phyloP scores from a whole-genome alignment of 2,797 vertebrate species.

The Gallinago stenura region DNA sequence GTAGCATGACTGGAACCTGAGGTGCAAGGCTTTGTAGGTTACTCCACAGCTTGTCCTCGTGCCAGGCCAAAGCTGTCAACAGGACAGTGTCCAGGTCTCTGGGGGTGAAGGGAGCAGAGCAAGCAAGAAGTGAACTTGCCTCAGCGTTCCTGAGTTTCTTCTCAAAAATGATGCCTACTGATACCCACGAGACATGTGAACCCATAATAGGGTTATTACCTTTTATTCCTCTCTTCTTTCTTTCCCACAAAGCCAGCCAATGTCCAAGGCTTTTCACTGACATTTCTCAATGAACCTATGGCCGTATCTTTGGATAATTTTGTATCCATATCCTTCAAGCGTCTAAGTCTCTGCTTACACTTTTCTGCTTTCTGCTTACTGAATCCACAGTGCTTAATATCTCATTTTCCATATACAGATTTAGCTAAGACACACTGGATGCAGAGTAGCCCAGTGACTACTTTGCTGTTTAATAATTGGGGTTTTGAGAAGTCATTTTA shows the following conservation, averaged over 20 bases:
- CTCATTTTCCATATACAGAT: neutral
- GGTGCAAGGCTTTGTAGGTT: neutral
- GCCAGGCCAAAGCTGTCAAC: neutral
- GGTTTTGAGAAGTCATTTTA: neutral
- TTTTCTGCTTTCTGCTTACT: no score
- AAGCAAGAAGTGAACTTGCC: neutral
- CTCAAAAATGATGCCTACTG: neutral
- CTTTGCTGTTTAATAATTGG: neutral
- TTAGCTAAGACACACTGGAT: neutral
- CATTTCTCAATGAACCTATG: neutral
- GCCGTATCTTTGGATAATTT: neutral
- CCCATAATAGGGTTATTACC: neutral
- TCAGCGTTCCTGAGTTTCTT: neutral
- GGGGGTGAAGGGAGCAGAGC: neutral
- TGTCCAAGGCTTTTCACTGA: neutral
- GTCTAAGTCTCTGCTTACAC: neutral
- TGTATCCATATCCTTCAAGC: neutral
- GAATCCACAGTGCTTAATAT: neutral
- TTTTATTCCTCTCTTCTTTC: neutral
- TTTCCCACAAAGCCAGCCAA: neutral
- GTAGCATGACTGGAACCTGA: neutral
- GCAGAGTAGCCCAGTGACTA: neutral
- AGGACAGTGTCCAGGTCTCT: fast-evolving
- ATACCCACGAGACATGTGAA: neutral
- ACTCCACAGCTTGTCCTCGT: neutral